These are phyloP conservation scores for Anthoscopus minutus DNA, from an alignment of 2,113 vertebrate species.

Conservation along the genomic window DNA sequence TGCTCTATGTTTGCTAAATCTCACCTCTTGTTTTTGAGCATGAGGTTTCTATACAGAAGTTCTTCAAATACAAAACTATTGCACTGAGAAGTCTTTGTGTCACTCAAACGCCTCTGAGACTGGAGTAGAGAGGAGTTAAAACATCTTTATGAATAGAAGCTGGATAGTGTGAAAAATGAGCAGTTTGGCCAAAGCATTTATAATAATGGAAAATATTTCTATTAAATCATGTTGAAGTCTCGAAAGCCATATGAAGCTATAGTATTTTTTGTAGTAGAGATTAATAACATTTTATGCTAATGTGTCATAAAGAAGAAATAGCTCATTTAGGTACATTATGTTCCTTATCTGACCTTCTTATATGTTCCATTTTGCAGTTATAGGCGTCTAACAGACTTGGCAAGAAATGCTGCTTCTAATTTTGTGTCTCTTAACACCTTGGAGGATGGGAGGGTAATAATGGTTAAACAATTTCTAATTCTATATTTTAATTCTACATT, in stretches of 20 bases:
- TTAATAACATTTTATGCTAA: conserved; percentile 16
- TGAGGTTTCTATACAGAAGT: background rate
- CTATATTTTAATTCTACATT: background rate
- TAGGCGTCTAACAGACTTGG: background rate
- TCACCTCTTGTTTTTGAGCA: background rate
- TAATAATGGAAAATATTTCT: conserved; percentile 36
- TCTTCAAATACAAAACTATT: background rate
- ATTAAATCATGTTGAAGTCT: background rate
- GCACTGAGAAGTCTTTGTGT: background rate
- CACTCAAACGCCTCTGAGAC: background rate
- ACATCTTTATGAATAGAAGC: background rate
- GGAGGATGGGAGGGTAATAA: background rate
- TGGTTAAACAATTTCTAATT: background rate
- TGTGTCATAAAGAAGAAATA: background rate
- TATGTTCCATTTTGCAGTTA: background rate
- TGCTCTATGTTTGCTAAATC: background rate
- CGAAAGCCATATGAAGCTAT: background rate
- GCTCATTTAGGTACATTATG: background rate
- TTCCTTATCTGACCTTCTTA: conserved; percentile 36
- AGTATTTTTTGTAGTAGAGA: background rate
- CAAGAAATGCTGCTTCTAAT: background rate
- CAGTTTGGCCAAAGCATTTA: conserved; percentile 2
- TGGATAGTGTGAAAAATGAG: conserved; percentile 2
- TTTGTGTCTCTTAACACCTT: background rate
- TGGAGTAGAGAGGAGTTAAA: background rate